A percentile compares a stretch with the other conserved stretches of the same genome.
Evolutionary conservation across 2,888 invertebrate species (phyloP).

Genomic region (Habrosyne pyritoides): DNA sequence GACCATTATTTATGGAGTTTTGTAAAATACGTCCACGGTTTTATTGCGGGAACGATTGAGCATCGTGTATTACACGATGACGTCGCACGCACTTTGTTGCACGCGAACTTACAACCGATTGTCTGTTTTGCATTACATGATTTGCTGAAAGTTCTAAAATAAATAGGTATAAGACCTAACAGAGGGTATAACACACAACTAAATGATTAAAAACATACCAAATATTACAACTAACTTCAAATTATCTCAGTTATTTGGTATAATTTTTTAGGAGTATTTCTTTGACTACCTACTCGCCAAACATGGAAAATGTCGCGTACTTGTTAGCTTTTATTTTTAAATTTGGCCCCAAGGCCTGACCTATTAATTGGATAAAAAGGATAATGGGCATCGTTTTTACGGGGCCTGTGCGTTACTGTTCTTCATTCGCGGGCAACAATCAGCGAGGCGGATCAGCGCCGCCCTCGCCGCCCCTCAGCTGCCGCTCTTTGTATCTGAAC

Average conservation of each 20-base stretch:
- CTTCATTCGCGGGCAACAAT: constrained; percentile 46
- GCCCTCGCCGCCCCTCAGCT: constrained; percentile 60
- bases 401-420: constrained; percentile 36
- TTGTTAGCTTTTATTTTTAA: not conserved
- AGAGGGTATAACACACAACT: no score
- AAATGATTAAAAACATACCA: no score
- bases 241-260: no score
- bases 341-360: constrained; percentile 5
- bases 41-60: constrained; percentile 79
- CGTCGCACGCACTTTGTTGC: constrained; percentile 67
- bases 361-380: constrained; percentile 36
- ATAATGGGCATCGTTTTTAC: constrained; percentile 37
- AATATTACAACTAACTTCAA: no score
- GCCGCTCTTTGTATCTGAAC: constrained; percentile 39
- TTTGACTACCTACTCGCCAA: no score
- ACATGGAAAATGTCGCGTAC: no score
- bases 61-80: constrained; percentile 77
- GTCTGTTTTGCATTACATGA: constrained; percentile 18
- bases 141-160: not conserved
- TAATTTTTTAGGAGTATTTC: no score
- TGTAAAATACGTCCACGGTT: constrained; percentile 71
- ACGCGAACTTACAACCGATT: constrained; percentile 42
- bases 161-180: no score
- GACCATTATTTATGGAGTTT: constrained; percentile 81
- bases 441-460: constrained; percentile 60